Base-by-base conservation (phyloP, 1,140 invertebrate genomes). In the Orius laevigatus region DNA sequence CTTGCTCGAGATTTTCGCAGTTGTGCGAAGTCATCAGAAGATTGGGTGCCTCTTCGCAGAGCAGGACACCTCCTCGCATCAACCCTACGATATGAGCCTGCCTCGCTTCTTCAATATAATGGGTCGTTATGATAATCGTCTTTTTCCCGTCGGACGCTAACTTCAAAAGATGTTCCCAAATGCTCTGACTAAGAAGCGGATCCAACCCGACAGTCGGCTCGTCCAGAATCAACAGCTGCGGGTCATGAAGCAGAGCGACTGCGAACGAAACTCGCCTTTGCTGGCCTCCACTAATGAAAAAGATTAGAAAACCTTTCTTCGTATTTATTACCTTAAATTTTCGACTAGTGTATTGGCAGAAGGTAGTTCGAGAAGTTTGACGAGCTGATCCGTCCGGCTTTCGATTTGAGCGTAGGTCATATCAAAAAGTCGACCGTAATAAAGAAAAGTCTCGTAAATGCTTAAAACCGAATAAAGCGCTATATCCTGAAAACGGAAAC, bases 201-300 rank as follows among this genome's bases (percentile, higher is more conserved):
- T 94, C 89, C 15, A 94, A 84, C 16, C 89, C 89, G 14, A 94
- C 90, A 0, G 91, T 95, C 0, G 90, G 91, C 62, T 96, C 91
- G 62, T 96, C 91, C 10, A 96, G 71, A 60, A 96, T 92, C 11
- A 96, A 66, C 12, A 95, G 70, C 63, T 92, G 84, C 0, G 91
- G 90, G 65, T 90, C 84, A 58, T 94, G 88, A 70, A 95, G 81
- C 4, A 95, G 67, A 2, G 90, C 90, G 16, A 89, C 82, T 1
- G 89, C 88, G 59, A 96, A 90, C 4, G 87, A 92, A 0, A 93
- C 87, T 53, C 90, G 73, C 33, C 91, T 71, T 60, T 92, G 86
- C 65, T 94, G 89, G 19, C 91, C 90, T 56, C 91, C 91, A 67
- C 89, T 89, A 65, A 33, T 64, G 62, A 49, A n/a, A n/a, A n/a